Percentiles rank a stretch among this genome's conserved stretches.
Evolutionary conservation across 2,888 invertebrate species (phyloP).

Genomic region (Limulus polyphemus): DNA sequence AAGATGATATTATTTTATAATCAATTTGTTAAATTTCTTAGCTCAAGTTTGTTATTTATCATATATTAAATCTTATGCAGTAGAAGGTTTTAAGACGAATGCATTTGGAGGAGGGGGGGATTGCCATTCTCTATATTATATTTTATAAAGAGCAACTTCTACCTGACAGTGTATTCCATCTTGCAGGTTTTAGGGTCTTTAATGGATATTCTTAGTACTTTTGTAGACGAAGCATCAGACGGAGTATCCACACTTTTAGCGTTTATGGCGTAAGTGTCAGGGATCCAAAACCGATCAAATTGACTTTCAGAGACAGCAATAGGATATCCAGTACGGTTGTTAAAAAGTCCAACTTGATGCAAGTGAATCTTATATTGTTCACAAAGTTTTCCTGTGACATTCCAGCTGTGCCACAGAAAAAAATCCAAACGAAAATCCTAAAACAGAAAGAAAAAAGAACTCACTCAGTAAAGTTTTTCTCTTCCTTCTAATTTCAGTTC

Average conservation of each 20-base stretch:
- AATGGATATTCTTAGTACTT: conserved; percentile 4
- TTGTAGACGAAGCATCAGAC: conserved; percentile 8
- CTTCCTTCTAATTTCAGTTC: no score
- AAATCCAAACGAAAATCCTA: conserved; percentile 56
- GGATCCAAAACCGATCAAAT: conserved; percentile 75
- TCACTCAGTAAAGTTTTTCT: no score
- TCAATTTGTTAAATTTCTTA: no score
- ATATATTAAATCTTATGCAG: no score
- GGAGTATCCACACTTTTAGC: conserved; percentile 46
- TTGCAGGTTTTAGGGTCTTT: conserved; percentile 4
- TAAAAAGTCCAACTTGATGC: conserved; percentile 30
- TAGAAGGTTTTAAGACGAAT: no score
- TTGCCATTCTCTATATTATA: no score
- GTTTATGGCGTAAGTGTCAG: conserved; percentile 70
- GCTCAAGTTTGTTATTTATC: no score
- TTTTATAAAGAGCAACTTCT: neutral
- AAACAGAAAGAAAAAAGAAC: neutral
- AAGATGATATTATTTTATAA: no score
- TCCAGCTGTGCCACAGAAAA: conserved; percentile 70
- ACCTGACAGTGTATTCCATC: conserved; percentile 11
- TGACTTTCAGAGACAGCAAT: conserved; percentile 30
- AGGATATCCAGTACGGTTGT: neutral
- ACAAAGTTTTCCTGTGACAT: conserved; percentile 60
- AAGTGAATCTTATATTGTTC: conserved; percentile 68
- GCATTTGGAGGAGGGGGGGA: no score